Evolutionary conservation across 2,888 invertebrate species (phyloP).

Genomic region (Allolobophora icterica): DNA sequence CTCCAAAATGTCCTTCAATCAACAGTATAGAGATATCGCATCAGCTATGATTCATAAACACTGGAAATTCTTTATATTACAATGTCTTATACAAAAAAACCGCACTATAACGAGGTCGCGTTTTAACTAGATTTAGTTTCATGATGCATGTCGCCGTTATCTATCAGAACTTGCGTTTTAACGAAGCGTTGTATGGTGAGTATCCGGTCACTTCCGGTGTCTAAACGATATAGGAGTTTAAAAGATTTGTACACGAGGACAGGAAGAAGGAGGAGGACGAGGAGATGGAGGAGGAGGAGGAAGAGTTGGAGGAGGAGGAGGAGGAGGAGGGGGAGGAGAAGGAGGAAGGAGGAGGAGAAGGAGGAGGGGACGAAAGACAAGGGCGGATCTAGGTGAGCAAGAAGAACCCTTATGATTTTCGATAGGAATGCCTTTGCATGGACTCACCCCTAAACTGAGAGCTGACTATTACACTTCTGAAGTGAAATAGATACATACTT

Average conservation of each 20-base stretch:
- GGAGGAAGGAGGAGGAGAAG: not conserved
- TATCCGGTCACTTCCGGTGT: too few species aligned
- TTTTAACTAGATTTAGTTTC: not conserved
- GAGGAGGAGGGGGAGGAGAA: too few species aligned
- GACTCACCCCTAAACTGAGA: too few species aligned
- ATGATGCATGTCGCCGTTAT: not conserved
- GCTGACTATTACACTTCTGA: too few species aligned
- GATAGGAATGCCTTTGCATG: too few species aligned
- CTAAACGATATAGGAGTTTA: too few species aligned
- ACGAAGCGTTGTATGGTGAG: not conserved
- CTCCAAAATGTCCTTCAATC: conserved; percentile 89
- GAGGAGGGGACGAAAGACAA: not conserved
- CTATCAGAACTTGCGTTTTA: not conserved
- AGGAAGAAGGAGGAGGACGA: not conserved
- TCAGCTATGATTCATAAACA: not conserved
- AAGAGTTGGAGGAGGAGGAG: too few species aligned
- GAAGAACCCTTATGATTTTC: too few species aligned
- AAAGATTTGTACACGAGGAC: too few species aligned
- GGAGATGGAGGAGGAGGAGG: too few species aligned
- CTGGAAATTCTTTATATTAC: not conserved
- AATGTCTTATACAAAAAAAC: not conserved
- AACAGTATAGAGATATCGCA: not conserved
- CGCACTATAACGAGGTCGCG: not conserved
- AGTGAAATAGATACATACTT: too few species aligned
- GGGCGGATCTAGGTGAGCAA: not conserved